A percentile compares a stretch with the other conserved stretches of the same genome.
Evolutionary conservation across 1,140 invertebrate species (phyloP).

Genomic region (Aphidius gifuensis): DNA sequence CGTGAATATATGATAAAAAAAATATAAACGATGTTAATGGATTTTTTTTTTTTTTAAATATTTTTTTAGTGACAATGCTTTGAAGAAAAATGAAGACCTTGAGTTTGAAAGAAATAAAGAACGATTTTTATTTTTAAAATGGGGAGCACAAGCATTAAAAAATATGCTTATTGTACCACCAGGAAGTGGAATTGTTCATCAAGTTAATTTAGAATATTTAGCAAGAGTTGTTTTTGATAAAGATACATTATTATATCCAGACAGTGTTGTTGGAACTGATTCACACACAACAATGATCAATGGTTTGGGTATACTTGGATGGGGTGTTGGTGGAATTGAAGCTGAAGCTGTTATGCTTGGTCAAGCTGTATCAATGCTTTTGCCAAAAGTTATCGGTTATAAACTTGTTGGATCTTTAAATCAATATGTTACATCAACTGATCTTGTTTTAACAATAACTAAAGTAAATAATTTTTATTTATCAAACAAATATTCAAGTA

Average conservation of each 20-base stretch:
- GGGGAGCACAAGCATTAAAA: conserved; percentile 92
- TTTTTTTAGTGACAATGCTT: conserved; percentile 74
- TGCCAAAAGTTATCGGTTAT: conserved; percentile 95
- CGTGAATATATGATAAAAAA: too few species aligned
- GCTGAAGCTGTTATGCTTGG: conserved; percentile 91
- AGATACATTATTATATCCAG: conserved; percentile 76
- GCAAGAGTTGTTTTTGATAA: conserved; percentile 90
- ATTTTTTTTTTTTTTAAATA: neutral
- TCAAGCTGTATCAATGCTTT: conserved; percentile 93
- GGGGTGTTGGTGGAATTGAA: conserved; percentile 82
- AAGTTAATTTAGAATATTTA: conserved; percentile 96
- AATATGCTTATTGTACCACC: conserved; percentile 98
- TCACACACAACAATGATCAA: conserved; percentile 99
- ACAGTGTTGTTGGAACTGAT: conserved; percentile 97
- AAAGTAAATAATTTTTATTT: conserved; percentile 64
- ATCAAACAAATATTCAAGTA: conserved; percentile 1
- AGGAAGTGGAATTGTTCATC: conserved; percentile 96
- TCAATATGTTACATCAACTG: conserved; percentile 90
- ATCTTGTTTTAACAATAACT: conserved; percentile 95
- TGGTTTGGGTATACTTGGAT: conserved; percentile 77
- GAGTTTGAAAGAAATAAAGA: conserved; percentile 97
- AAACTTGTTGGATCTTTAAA: conserved; percentile 78
- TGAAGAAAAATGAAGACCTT: conserved; percentile 90
- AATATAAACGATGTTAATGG: too few species aligned
- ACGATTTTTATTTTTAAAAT: conserved; percentile 94